Conservation (phyloP, 2,888 invertebrate genomes). For the Gymnosoma rotundatum region DNA sequence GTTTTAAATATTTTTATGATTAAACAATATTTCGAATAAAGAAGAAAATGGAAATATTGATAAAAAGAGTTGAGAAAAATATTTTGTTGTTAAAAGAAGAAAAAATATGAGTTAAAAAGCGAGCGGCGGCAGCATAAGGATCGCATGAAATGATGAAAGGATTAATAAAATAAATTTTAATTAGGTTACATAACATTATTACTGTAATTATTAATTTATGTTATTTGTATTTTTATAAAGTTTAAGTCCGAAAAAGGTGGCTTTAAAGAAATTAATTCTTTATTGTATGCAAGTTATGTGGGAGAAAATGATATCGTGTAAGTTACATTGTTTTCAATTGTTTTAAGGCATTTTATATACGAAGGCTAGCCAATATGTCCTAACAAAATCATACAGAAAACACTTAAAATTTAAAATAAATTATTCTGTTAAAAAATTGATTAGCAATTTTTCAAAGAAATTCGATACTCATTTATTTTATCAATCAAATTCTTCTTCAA, state of each 20-base stretch:
- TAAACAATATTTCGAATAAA: constrained; percentile 52
- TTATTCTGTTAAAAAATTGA: not conserved
- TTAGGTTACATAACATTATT: constrained; percentile 27
- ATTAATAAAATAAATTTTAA: constrained; percentile 36
- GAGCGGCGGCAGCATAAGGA: constrained; percentile 48
- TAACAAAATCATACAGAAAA: constrained; percentile 20
- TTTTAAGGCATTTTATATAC: too few relatives aligned
- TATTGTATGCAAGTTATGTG: not conserved
- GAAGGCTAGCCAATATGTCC: too few relatives aligned
- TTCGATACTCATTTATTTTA: too few relatives aligned
- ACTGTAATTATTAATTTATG: not conserved
- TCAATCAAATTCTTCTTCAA: too few relatives aligned
- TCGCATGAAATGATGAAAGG: constrained; percentile 43
- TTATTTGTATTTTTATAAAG: too few relatives aligned
- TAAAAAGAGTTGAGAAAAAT: constrained; percentile 21
- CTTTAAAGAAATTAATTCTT: too few relatives aligned
- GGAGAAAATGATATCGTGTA: not conserved
- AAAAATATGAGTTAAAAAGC: constrained; percentile 10
- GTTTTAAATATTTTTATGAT: not conserved
- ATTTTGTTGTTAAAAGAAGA: constrained; percentile 14
- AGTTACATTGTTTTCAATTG: too few relatives aligned
- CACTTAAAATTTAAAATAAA: constrained; percentile 63
- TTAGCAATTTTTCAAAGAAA: too few relatives aligned
- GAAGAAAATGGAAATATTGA: constrained; percentile 55
- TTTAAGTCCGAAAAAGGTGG: too few relatives aligned